phyloP scores from a whole-genome alignment of 2,113 vertebrate genomes.

The Periophthalmus modestus region DNA sequence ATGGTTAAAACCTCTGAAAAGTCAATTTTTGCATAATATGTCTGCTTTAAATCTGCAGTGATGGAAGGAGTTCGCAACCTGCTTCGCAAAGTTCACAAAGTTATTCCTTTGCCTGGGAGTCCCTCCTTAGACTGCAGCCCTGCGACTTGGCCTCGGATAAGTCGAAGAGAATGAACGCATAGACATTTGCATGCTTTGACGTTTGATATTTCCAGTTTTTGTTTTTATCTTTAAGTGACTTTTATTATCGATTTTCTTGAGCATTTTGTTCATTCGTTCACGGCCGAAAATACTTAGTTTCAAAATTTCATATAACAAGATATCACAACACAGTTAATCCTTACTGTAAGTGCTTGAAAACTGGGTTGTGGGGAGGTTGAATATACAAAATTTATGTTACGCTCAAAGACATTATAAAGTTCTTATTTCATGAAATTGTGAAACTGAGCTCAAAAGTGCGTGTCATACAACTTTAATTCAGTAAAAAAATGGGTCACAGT shows the following conservation, averaged over 20 bases:
- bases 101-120: no score
- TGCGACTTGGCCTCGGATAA: no score
- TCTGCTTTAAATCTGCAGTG: no score
- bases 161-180: no score
- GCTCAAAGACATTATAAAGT: background rate
- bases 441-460: background rate
- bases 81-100: no score
- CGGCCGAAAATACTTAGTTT: background rate
- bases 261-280: background rate
- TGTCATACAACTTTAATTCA: background rate
- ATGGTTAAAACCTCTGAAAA: no score
- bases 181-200: no score
- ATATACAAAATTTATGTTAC: background rate
- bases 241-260: background rate
- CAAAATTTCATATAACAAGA: background rate
- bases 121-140: no score
- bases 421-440: background rate
- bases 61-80: no score
- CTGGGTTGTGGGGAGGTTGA: background rate
- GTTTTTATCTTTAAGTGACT: no score
- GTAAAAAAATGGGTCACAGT: background rate
- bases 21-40: no score
- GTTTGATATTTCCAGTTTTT: no score
- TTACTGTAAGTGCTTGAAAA: background rate
- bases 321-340: background rate